Base-by-base conservation (phyloP, 2,888 invertebrate genomes). In the Lucinisca nassula region DNA sequence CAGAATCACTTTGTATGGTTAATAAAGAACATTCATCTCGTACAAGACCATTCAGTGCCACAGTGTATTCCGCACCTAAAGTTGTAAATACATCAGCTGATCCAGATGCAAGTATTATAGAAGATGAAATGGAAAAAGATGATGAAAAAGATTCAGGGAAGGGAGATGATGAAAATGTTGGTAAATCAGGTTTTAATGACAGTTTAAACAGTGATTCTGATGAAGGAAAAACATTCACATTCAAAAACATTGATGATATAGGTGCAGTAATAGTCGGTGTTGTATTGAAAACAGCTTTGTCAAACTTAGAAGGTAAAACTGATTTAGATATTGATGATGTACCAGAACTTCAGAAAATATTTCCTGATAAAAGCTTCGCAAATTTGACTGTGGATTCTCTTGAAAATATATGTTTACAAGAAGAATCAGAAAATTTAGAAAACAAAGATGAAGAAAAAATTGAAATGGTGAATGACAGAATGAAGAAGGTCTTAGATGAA, bases 251-350 rank as follows among this genome's bases (percentile, higher is more conserved):
- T 55, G 95, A 95, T 82, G 94, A 95, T 40, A 81, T 95, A 12
- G 94, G 94, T 6, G 86, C 93, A 40, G 94, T 94, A 6, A 92
- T 95, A 61, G 95, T 94, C 58, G 94, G 94, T 4, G 93, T 94
- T 40, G 93, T 95, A 0, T 83, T 95, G 79, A 94, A 94, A 77
- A 88, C 91, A 40, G 93, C 93, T 32, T 55, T 95, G 32, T 91
- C 94, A 1, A 91, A 92, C 17, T 80, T 95, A 24, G 90, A 91
- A n/a, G 85, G 91, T 40, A 82, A 86, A 30, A 82, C 90, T 8
- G 93, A 93, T 72, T 77, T 83, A 27, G 90, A 92, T 17, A 84
- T 92, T 24, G 81, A 88, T 40, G 81, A 85, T 21, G 85, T 91
- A 35, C 85, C 84, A 38, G 84, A 93, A 72, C 90, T 94, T 24